Base-by-base conservation (phyloP, 2,797 vertebrate species). In the Phyllotis vaccarum region DNA sequence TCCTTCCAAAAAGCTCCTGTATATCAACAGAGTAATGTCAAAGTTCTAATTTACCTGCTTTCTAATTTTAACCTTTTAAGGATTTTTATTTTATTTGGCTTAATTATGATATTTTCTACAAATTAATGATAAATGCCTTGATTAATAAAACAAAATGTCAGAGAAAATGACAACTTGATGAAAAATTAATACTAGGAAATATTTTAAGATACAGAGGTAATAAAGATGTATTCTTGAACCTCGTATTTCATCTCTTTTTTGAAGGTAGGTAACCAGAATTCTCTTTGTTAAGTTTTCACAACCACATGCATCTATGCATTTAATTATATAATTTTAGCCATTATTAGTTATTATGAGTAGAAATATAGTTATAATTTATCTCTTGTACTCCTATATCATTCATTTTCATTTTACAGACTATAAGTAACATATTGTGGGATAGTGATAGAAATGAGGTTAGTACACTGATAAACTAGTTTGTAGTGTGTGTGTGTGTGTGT, bases 131-230 rank as follows among this genome's bases (percentile, higher is more conserved):
- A 98, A 97, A 97, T 97, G 81, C 90, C 91, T 97, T 98, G 96
- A 90, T 98, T 95, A 96, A 91, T 98, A 92, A 82, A 97, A 94
- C 9, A 54, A 94, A 94, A 97, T 75, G 34, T 98, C 97, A 98
- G 80, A 95, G 97, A 98, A 98, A 97, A 98, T 97, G 97, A 98
- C 97, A 97, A 97, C 96, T 97, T 98, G 95, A 98, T 97, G 97
- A 95, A 98, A 97, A 97, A 98, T 97, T 98, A 97, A 97, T 98
- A 97, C 82, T 96, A 40, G 27, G 89, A 82, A 97, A 86, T 97
- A 97, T 98, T 97, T 97, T 97, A 98, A 98, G 97, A 80, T 93
- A 96, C 93, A 91, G 90, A 97, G 90, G 79, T 96, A 96, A 79
- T 96, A 93, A 97, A 94, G 94, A 96, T 95, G 74, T 97, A 92